Conservation (phyloP, 2,888 invertebrate species). For the Lomographa bimaculata region DNA sequence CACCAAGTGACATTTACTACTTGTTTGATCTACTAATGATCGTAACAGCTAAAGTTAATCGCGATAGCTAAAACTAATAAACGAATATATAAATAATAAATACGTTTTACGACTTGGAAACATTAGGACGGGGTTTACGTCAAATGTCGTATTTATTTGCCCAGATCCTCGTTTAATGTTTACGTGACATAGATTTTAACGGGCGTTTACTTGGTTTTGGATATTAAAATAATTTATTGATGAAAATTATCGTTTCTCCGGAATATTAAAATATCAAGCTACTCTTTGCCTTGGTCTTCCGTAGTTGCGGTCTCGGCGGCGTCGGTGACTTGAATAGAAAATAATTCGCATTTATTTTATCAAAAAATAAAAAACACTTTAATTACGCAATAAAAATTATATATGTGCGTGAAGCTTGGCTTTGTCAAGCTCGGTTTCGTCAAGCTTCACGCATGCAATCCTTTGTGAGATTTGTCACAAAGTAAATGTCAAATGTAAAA, state of each 20-base stretch:
- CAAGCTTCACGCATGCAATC: too few species aligned
- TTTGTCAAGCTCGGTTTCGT: too few species aligned
- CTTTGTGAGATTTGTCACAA: too few species aligned
- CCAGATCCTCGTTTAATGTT: slow-evolving; percentile 12
- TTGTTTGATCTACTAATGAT: slow-evolving; percentile 20
- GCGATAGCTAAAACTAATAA: slow-evolving; percentile 8
- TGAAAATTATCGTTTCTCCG: slow-evolving; percentile 2
- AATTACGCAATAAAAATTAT: too few species aligned
- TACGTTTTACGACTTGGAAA: slow-evolving; percentile 14
- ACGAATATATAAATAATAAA: slow-evolving; percentile 15
- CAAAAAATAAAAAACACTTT: too few species aligned
- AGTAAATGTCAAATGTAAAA: too few species aligned
- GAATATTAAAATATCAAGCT: slow-evolving; percentile 4
- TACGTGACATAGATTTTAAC: slow-evolving; percentile 21
- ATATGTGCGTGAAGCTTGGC: too few species aligned
- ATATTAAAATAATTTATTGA: slow-evolving; percentile 9
- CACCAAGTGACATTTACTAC: slow-evolving; percentile 16
- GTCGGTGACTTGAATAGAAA: too few species aligned
- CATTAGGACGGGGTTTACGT: slow-evolving; percentile 7
- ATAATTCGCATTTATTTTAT: too few species aligned
- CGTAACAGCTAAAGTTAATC: slow-evolving; percentile 13
- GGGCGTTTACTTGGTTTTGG: slow-evolving; percentile 2
- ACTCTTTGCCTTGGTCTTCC: too few species aligned
- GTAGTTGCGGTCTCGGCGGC: too few species aligned
- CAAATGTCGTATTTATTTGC: slow-evolving; percentile 17